Evolutionary conservation across 2,113 vertebrate species (phyloP), one percentile per base, ranked within the genome.

Genomic region (Rhodinocichla rosea): DNA sequence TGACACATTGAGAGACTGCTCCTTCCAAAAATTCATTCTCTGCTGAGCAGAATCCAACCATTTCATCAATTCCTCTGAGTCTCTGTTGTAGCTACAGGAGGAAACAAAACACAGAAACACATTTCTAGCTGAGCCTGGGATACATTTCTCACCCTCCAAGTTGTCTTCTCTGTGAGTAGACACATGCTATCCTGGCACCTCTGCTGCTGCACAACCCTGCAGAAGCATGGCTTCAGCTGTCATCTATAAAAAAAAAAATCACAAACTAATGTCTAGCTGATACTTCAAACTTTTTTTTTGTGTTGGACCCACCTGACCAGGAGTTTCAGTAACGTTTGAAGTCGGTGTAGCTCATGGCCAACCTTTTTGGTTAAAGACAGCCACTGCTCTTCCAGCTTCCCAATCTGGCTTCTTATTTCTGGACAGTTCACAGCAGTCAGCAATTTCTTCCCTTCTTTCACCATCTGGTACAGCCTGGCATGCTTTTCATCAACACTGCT

Each of bases 21-120:
- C 97, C 37, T 97, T 98, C 98, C 98, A 99, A 71, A 63, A 93
- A 70, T 97, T 97, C 62, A 99, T 95, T 37, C 95, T 93, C 64
- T 98, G 98, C 84, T 97, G 98, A 90, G 99, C 98, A 52, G 91
- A 94, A 52, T 94, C 95, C 97, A 99, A 96, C 99, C 99, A 99
- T 33, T 96, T 96, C 30, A 73, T 90, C 62, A 99, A 91, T 11
- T 90, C 96, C 18, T 97, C 96, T 0, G 97, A 98, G 87, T 98
- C 98, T 49, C 59, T 94, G 59, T 92, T 96, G 77, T 99, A 99
- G 93, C 99, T 99, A 97, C 59, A 65, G 56, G 44, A 94, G 16
- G 16, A 87, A 96, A 93, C 5, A 37, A 78, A 77, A 32, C 32
- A 65, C 69, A 75, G 49, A 55, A 64, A 62, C n/a, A 32, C 22